A percentile compares a stretch with the other conserved stretches of the same genome.
Evolutionary conservation across 2,888 invertebrate genomes (phyloP).

Genomic region (Syrista parreyssii): DNA sequence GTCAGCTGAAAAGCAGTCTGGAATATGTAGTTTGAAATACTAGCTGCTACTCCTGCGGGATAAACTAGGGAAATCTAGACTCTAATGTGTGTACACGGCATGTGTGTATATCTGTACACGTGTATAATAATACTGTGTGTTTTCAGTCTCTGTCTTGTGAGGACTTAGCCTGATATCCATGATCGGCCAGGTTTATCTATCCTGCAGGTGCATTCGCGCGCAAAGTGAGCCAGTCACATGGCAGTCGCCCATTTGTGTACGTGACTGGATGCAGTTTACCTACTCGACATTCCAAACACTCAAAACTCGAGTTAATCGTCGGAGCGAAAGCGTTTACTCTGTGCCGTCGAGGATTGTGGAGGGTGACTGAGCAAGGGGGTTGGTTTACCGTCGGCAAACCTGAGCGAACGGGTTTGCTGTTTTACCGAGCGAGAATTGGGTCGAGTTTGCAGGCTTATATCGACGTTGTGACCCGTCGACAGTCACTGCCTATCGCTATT

Average conservation of each 20-base stretch:
- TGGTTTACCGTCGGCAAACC: constrained; percentile 49
- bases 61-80: background rate
- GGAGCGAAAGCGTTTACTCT: constrained; percentile 49
- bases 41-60: background rate
- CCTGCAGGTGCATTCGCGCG: background rate
- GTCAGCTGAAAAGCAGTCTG: background rate
- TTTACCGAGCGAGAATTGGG: constrained; percentile 49
- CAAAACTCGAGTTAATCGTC: constrained; percentile 57
- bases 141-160: background rate
- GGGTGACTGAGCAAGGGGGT: constrained; percentile 23
- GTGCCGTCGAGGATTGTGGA: constrained; percentile 25
- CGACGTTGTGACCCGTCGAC: background rate
- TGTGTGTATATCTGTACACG: background rate
- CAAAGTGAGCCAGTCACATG: constrained; percentile 1
- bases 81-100: background rate
- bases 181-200: background rate
- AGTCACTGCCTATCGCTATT: background rate
- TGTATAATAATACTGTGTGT: background rate
- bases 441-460: constrained; percentile 25
- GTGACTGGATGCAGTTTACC: constrained; percentile 52
- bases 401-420: constrained; percentile 45
- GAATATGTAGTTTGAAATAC: background rate
- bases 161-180: background rate
- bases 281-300: constrained; percentile 53
- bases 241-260: constrained; percentile 42